A percentile compares a stretch with the other conserved stretches of the same genome.
These are phyloP conservation scores for Chaetorhynchus papuensis DNA, from an alignment of 2,113 vertebrate genomes.

Conservation along the genomic window DNA sequence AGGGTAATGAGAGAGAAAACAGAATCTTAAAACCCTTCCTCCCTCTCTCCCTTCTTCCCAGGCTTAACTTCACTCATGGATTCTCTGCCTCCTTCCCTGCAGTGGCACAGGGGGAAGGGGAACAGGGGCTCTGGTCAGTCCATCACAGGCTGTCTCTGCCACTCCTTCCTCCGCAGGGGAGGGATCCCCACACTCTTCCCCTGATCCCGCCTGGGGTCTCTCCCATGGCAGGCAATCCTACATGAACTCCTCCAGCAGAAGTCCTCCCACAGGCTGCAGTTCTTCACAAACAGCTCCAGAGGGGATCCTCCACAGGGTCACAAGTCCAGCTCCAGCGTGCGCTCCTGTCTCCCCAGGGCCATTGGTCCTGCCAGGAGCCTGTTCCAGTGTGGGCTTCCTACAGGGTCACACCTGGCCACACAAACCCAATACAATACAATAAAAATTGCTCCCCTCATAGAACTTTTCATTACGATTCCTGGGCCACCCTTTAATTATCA, in stretches of 20 bases:
- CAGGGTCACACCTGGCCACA: background rate
- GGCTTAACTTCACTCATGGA: background rate
- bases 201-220: fast-evolving
- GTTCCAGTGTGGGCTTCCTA: background rate
- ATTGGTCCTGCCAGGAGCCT: background rate
- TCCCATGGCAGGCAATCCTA: background rate
- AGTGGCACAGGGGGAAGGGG: background rate
- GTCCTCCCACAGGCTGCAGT: background rate
- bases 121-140: background rate
- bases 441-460: background rate
- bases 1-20: background rate
- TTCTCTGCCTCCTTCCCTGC: background rate
- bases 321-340: background rate
- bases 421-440: background rate
- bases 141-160: background rate
- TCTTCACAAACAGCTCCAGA: background rate
- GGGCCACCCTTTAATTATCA: background rate
- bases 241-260: background rate
- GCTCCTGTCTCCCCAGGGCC: background rate
- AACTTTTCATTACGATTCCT: background rate
- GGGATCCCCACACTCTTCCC: too few species aligned
- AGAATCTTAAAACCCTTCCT: background rate
- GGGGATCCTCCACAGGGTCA: background rate
- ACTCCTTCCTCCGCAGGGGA: background rate
- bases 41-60: background rate